Evolutionary conservation across 2,797 vertebrate species (phyloP), one percentile per base, ranked within the genome.

Genomic region (Moxostoma hubbsi): DNA sequence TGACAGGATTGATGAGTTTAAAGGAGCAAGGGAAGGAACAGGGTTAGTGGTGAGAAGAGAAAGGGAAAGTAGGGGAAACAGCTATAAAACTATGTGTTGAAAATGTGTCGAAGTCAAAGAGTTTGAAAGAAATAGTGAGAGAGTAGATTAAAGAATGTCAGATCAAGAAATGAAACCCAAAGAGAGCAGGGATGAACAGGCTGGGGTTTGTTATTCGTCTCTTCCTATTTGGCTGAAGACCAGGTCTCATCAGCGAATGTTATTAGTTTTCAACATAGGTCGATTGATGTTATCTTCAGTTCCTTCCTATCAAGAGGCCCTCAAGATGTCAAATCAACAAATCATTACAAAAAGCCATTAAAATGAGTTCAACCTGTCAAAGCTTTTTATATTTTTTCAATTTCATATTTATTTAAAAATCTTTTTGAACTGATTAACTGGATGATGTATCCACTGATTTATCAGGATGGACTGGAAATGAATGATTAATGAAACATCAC

Each of bases 141-240:
- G 54, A 49, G 16, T 49, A 57, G 53, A 50, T 58, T 45, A 53
- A 53, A 16, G 16, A 59, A 77, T 51, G 66, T 46, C 66, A 69
- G 47, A 74, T 15, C 36, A 77, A 57, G 66, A 77, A 77, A 77
- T 70, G 9, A 76, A 68, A 5, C 36, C 64, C 10, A 47, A 36
- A 7, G 7, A 66, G 36, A 68, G 54, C 63, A 58, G n/a, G 50
- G 43, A 16, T 45, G 18, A 74, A 46, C 24, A 67, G 55, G 57
- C 47, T 45, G 66, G 46, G 66, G 53, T 77, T 51, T 10, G 57
- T 78, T 78, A 13, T 63, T 67, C 4, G 24, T 69, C 47, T 78
- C 58, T 55, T 78, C 50, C 66, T 78, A n/a, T 70, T 70, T 78
- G 76, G 76, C 50, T 54, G 12, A 50, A n/a, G 11, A 71, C 50